These are phyloP conservation scores for Homalodisca vitripennis DNA, from an alignment of 1,140 invertebrate species.

Conservation along the genomic window DNA sequence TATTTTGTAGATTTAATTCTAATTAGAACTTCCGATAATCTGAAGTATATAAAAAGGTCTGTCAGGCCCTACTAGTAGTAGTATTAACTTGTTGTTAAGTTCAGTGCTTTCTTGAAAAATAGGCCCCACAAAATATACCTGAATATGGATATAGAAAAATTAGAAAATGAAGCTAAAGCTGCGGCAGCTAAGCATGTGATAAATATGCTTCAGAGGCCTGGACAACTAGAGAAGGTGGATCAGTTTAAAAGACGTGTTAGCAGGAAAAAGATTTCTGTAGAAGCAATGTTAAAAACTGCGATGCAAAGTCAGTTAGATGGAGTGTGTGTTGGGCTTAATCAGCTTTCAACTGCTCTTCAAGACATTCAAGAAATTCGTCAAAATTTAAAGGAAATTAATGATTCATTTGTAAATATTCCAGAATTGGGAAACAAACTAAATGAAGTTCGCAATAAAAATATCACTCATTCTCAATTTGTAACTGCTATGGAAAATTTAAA, in stretches of 20 bases:
- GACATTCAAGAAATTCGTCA: slow-evolving; percentile 75
- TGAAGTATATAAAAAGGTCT: too few species aligned
- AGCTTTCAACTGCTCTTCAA: slow-evolving; percentile 78
- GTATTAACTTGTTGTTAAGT: not conserved
- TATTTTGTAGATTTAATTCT: not conserved
- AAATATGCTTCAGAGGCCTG: slow-evolving; percentile 91
- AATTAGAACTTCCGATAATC: not conserved
- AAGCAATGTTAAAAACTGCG: slow-evolving; percentile 96
- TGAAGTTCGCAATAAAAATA: slow-evolving; percentile 88
- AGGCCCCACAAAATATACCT: not conserved
- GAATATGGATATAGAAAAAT: slow-evolving; percentile 52
- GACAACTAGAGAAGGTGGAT: slow-evolving; percentile 94
- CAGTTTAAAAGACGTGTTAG: slow-evolving; percentile 79
- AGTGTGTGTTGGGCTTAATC: slow-evolving; percentile 89
- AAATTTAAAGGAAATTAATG: slow-evolving; percentile 57
- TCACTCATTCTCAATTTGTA: slow-evolving; percentile 91
- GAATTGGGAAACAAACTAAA: slow-evolving; percentile 75
- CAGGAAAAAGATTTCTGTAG: slow-evolving; percentile 89
- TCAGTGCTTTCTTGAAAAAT: not conserved
- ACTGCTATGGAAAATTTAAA: slow-evolving; percentile 98
- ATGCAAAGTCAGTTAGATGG: slow-evolving; percentile 98
- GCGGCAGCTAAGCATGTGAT: slow-evolving; percentile 88
- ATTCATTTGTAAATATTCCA: slow-evolving; percentile 64
- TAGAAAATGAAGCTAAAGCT: slow-evolving; percentile 81
- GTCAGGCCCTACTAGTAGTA: too few species aligned